These are phyloP conservation scores for Galagoides demidoff DNA, from an alignment of 2,797 vertebrate species.

Conservation along the genomic window DNA sequence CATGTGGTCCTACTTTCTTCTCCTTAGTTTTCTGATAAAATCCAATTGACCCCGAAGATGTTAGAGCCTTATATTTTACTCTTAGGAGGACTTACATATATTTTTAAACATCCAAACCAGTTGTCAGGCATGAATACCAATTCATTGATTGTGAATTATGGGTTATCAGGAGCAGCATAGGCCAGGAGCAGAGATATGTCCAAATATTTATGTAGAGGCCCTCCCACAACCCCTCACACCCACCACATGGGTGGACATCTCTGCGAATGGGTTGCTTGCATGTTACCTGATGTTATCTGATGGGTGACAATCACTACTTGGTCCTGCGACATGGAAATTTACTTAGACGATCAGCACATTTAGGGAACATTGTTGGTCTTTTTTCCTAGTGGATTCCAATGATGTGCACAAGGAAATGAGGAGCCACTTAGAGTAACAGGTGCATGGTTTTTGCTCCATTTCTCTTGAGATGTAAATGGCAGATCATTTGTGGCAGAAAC, in stretches of 20 bases:
- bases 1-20: not conserved
- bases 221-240: not conserved
- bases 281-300: not conserved
- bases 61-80: not conserved
- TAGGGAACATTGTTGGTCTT: not conserved
- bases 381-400: not conserved
- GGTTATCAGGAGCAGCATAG: not conserved
- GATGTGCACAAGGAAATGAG: not conserved
- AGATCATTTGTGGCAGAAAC: not conserved
- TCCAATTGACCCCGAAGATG: not conserved
- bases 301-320: too few species aligned
- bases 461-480: not conserved
- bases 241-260: not conserved
- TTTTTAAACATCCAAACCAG: not conserved
- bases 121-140: not conserved
- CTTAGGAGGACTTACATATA: not conserved
- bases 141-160: not conserved
- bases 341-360: not conserved
- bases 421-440: not conserved
- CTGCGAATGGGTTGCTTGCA: not conserved
- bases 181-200: not conserved
- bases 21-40: not conserved
- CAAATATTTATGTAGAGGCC: not conserved
- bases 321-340: not conserved
- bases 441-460: not conserved